Evolutionary conservation across 2,113 vertebrate species (phyloP).

Genomic region (Hucho hucho): DNA sequence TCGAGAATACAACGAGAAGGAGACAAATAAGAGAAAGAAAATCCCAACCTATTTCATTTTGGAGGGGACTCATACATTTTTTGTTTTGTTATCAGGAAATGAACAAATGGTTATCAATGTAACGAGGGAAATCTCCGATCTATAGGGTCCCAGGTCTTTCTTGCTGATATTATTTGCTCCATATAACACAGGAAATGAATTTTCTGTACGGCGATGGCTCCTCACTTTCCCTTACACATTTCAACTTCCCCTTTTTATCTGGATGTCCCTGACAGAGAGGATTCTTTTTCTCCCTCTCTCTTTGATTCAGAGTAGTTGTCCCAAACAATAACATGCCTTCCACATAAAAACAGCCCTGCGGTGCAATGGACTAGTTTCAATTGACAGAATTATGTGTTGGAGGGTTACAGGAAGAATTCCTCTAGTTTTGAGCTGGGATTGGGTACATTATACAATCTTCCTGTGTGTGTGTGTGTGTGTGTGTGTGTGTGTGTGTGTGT

Average conservation of each 20-base stretch:
- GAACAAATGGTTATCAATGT: slow-evolving; percentile 99
- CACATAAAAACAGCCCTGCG: slow-evolving; percentile 50
- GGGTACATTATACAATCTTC: background rate
- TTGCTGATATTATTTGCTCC: slow-evolving; percentile 89
- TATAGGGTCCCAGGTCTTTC: slow-evolving; percentile 84
- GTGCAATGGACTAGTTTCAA: slow-evolving; percentile 70
- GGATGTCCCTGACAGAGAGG: slow-evolving; percentile 50
- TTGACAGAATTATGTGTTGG: slow-evolving; percentile 67
- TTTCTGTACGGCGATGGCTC: slow-evolving; percentile 67
- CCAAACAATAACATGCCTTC: slow-evolving; percentile 57
- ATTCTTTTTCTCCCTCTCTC: slow-evolving; percentile 23
- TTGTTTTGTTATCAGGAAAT: slow-evolving; percentile 99
- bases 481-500: slow-evolving; percentile 8
- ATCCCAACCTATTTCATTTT: slow-evolving; percentile 84
- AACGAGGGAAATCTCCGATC: slow-evolving; percentile 89
- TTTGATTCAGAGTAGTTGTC: slow-evolving; percentile 59
- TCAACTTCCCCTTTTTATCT: slow-evolving; percentile 72
- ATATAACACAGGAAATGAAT: slow-evolving; percentile 96
- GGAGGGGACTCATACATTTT: slow-evolving; percentile 81
- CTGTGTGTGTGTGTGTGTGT: slow-evolving; percentile 14
- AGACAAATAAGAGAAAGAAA: slow-evolving; percentile 23
- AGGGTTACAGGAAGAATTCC: slow-evolving; percentile 26
- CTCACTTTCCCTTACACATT: slow-evolving; percentile 20
- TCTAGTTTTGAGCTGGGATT: slow-evolving; percentile 21
- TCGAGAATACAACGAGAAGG: slow-evolving; percentile 59